Evolutionary conservation across 2,797 vertebrate genomes (phyloP).

Genomic region (Macropodus opercularis): DNA sequence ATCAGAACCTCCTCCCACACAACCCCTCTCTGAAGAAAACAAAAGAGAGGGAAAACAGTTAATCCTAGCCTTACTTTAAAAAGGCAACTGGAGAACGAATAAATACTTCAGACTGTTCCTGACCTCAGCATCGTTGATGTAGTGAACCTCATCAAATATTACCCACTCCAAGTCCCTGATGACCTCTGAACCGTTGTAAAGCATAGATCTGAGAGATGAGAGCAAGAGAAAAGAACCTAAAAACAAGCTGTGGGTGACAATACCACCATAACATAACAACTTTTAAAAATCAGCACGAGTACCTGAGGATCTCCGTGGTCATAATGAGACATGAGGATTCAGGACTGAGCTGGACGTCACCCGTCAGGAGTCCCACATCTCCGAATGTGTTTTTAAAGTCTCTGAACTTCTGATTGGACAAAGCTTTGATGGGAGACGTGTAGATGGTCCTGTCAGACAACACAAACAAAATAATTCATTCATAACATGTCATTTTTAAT

Average conservation of each 20-base stretch:
- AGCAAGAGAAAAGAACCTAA: neutral
- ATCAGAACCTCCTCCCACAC: slow-evolving; percentile 97
- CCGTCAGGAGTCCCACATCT: slow-evolving; percentile 91
- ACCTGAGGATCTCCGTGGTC: slow-evolving; percentile 96
- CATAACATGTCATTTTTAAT: neutral
- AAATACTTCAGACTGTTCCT: neutral
- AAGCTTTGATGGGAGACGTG: slow-evolving; percentile 92
- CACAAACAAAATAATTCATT: neutral
- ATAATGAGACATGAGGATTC: slow-evolving; percentile 94
- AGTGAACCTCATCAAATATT: slow-evolving; percentile 95
- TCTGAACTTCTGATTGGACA: slow-evolving; percentile 96
- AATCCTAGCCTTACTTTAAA: neutral
- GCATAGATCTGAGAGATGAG: slow-evolving; percentile 85
- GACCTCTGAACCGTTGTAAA: slow-evolving; percentile 94
- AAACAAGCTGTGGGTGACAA: neutral
- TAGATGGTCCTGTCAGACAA: slow-evolving; percentile 86
- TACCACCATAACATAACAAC: neutral
- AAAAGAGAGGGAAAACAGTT: neutral
- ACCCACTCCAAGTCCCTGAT: slow-evolving; percentile 96
- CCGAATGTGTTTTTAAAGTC: slow-evolving; percentile 91
- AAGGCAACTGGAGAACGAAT: too few relatives aligned
- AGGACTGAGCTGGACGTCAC: slow-evolving; percentile 90
- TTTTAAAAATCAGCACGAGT: neutral
- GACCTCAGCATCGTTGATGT: slow-evolving; percentile 93
- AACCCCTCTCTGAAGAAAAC: slow-evolving; percentile 85